Evolutionary conservation across 2,113 vertebrate species (phyloP).

Genomic region (Prunella fulvescens): DNA sequence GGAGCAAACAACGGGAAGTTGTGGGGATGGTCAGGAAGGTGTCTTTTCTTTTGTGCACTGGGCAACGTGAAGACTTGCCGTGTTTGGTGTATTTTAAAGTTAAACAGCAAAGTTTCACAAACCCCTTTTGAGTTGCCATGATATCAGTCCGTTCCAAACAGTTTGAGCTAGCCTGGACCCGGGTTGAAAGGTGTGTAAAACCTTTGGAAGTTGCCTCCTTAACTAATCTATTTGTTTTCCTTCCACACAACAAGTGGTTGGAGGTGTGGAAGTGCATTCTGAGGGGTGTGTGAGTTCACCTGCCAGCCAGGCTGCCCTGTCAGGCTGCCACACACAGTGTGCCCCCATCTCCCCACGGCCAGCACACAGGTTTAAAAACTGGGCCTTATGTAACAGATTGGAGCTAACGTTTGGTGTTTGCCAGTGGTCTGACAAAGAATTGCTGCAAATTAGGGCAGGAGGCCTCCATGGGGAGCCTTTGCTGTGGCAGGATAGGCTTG

Average conservation of each 20-base stretch:
- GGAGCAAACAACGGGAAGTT: not conserved
- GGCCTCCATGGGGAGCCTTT: slow-evolving; percentile 41
- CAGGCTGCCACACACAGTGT: not conserved
- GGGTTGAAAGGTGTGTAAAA: not conserved
- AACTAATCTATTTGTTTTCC: not conserved
- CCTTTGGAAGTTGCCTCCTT: not conserved
- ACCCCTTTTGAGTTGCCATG: not conserved
- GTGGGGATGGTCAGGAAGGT: not conserved
- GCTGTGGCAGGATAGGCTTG: not conserved
- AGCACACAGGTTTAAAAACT: not conserved
- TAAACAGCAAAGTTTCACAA: not conserved
- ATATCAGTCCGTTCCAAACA: not conserved
- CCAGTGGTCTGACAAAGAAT: slow-evolving; percentile 39
- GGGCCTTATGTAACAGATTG: slow-evolving; percentile 44
- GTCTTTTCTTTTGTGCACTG: not conserved
- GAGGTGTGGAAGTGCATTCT: not conserved
- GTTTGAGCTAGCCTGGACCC: not conserved
- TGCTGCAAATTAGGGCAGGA: slow-evolving; percentile 58
- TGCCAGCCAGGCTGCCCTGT: not conserved
- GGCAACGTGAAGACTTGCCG: fast-evolving
- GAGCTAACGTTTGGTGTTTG: slow-evolving; percentile 52
- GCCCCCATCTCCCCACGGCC: not conserved
- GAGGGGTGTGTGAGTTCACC: not conserved
- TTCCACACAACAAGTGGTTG: slow-evolving; percentile 30
- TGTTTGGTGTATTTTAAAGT: not conserved